Base-by-base conservation (phyloP, 1,140 invertebrate species). In the Meloidogyne chitwoodi region DNA sequence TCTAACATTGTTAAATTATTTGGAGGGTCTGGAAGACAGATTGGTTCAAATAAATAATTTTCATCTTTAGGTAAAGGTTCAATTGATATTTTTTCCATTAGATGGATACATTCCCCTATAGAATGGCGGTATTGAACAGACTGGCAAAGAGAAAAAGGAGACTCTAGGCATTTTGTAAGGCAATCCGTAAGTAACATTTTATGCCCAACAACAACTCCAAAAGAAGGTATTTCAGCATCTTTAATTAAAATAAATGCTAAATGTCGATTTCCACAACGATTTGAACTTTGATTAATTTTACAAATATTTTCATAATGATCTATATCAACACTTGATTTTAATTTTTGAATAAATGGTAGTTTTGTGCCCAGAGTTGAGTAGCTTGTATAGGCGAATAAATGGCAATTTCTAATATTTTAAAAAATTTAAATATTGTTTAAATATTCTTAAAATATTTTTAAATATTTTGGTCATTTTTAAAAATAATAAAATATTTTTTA, bases 11-110 rank as follows among this genome's bases (percentile, higher is more conserved):
- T 48, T 56, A 56, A 56, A 26, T 31, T 69, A 29, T 41, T 44
- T 34, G 67, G 31, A 11, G 76, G 27, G 38, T 74, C 74, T 61
- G 78, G 69, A 34, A 81, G 31, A 62, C 81, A 83, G 24, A 84
- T 62, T 27, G 81, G 81, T 72, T 83, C 81, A 65, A 79, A 83
- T 31, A 83, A 66, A 72, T 83, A 80, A 19, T 73, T 38, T 4
- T 66, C 64, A n/a, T 69, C 72, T 11, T 78, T 83, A 24, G 71
- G 73, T 14, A 73, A 41, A 14, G 22, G 67, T 19, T n/a, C 62
- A 31, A 11, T 56, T 31, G 38, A 29, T 19, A 61, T 31, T 41
- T 71, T 38, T 71, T 84, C 82, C 16, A 71, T 65, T 29, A 38
- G 41, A 10, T 84, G 34, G 63, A 81, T 62, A 62, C 81, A 83